These are phyloP conservation scores for Haemorhous mexicanus DNA, from an alignment of 2,113 vertebrate genomes.

Conservation along the genomic window DNA sequence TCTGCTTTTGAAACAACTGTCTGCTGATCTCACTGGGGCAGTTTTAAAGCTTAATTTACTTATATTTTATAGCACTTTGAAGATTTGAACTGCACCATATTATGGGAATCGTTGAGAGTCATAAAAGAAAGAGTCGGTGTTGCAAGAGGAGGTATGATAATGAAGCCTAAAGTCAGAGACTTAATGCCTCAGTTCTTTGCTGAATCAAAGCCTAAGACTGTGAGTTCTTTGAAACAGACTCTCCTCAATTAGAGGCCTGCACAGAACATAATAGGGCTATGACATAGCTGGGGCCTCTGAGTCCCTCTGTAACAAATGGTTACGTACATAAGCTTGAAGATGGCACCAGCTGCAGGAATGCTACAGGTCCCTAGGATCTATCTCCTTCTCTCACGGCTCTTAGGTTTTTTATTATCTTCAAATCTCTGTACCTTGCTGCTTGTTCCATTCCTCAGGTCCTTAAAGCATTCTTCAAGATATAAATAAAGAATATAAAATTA, in stretches of 20 bases:
- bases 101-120: constrained; percentile 45
- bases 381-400: not conserved
- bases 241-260: constrained; percentile 51
- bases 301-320: not conserved
- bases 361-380: not conserved
- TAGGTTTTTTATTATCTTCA: constrained; percentile 31
- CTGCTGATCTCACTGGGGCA: constrained; percentile 43
- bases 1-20: constrained; percentile 30
- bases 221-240: constrained; percentile 55
- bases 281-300: constrained; percentile 14
- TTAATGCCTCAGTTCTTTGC: constrained; percentile 50
- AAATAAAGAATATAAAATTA: constrained; percentile 63
- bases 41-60: constrained; percentile 56
- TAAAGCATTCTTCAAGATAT: constrained; percentile 49
- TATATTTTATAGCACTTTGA: constrained; percentile 61
- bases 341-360: not conserved
- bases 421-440: constrained; percentile 14
- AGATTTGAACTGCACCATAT: constrained; percentile 43
- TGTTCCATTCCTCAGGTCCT: constrained; percentile 32
- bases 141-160: constrained; percentile 62
- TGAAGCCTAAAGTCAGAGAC: constrained; percentile 59
- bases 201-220: constrained; percentile 58
- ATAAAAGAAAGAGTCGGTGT: constrained; percentile 53
- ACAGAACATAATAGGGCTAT: constrained; percentile 26
- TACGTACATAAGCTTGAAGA: not conserved